Evolutionary conservation across 2,888 invertebrate species (phyloP), one percentile per base, ranked within the genome.

Genomic region (Biston betularia): DNA sequence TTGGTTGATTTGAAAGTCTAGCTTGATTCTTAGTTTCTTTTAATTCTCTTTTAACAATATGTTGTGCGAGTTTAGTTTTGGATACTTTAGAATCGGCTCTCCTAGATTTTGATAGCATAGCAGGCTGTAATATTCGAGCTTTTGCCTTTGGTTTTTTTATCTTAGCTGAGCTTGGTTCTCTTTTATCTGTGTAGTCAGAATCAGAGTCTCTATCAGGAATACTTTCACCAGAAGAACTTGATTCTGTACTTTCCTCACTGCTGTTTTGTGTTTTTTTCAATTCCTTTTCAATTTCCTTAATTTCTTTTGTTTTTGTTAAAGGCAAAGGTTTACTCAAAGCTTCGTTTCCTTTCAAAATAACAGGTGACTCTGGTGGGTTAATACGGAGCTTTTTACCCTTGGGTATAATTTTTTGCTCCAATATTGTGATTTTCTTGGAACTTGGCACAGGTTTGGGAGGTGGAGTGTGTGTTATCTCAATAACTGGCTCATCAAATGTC

Each of bases 141-240:
- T 93, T 93, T 14, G 84, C 65, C 80, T 91, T 93, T 33, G 71
- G 72, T 70, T 85, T 89, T 64, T 83, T 89, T n/a, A 85, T 70
- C 70, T 89, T 86, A 6, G 85, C 66, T 56, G 89, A 76, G 45
- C 80, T 80, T 62, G 86, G 79, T 77, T 91, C 89, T 76, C 86
- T 90, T 65, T 85, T 82, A 61, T 94, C 95, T 77, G 94, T 94
- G 66, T 95, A 95, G 75, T 95, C 95, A 69, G 95, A 95, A 88
- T 95, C 95, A 40, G 95, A 94, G 77, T 95, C 95, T 81, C 95
- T 94, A 65, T 95, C 95, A 53, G 95, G 94, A 58, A 89, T 83
- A 77, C 95, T 95, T 33, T 95, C 95, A 70, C 93, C 94, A 49
- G 94, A 90, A 59, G 93, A 91, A 75, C 92, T 93, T 46, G 95